A percentile compares a stretch with the other conserved stretches of the same genome.
Conservation (phyloP, 2,113 vertebrate genomes). For the Isurus oxyrinchus region DNA sequence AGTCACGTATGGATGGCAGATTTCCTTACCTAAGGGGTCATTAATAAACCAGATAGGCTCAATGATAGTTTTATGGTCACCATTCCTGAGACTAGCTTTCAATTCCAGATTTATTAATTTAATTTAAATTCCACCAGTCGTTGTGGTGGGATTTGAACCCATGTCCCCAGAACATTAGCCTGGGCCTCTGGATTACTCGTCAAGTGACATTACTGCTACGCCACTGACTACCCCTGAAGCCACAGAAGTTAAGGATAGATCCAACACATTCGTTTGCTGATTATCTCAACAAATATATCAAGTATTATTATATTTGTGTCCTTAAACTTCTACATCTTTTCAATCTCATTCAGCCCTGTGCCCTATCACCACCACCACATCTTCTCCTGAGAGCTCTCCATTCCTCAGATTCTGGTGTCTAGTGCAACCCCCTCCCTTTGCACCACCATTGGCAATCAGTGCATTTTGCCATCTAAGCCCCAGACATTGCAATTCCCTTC, state of each 20-base stretch:
- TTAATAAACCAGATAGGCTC: too few species aligned
- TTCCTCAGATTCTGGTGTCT: background rate
- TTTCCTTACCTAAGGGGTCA: too few species aligned
- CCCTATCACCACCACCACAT: background rate
- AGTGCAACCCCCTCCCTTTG: background rate
- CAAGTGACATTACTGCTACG: too few species aligned
- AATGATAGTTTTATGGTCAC: too few species aligned
- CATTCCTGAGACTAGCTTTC: too few species aligned
- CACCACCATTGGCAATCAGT: background rate
- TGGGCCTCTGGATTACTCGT: too few species aligned
- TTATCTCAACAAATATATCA: background rate
- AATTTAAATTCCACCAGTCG: too few species aligned
- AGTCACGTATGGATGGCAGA: too few species aligned
- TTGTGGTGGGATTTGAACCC: too few species aligned
- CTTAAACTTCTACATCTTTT: background rate
- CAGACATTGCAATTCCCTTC: background rate
- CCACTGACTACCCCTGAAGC: background rate
- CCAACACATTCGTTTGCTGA: background rate
- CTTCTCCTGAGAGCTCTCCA: background rate
- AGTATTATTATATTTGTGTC: background rate
- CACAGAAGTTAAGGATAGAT: background rate
- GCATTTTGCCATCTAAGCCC: background rate
- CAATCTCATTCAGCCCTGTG: background rate
- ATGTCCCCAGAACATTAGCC: too few species aligned
- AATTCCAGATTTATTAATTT: too few species aligned